Percentiles rank a stretch among this genome's conserved stretches.
Evolutionary conservation across 2,113 vertebrate genomes (phyloP).

Genomic region (Gobiocypris rarus): DNA sequence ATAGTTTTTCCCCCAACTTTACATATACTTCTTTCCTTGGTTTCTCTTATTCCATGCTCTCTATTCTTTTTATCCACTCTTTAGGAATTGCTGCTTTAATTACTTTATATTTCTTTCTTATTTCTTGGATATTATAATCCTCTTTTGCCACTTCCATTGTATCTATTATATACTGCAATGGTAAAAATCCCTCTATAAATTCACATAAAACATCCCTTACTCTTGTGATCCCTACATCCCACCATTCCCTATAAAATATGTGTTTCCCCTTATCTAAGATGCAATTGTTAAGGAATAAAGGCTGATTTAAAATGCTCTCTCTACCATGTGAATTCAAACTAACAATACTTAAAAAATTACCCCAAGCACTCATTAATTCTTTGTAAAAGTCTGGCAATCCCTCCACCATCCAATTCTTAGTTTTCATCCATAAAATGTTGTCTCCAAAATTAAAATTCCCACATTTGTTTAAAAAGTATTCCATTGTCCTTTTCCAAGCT

Average conservation of each 20-base stretch:
- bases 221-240: too few species aligned
- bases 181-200: too few species aligned
- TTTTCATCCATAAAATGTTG: neutral
- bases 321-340: neutral
- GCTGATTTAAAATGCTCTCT: neutral
- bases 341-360: too few species aligned
- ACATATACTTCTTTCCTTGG: neutral
- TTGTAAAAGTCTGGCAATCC: neutral
- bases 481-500: neutral
- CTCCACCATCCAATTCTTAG: neutral
- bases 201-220: too few species aligned
- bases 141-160: too few species aligned
- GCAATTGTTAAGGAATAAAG: neutral
- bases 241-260: neutral
- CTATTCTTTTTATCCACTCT: conserved; percentile 1
- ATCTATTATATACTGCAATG: too few species aligned
- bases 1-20: neutral
- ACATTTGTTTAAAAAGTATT: too few species aligned
- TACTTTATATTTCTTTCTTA: too few species aligned
- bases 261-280: too few species aligned
- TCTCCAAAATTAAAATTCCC: neutral
- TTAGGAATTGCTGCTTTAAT: too few species aligned
- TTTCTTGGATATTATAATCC: too few species aligned
- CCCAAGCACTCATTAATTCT: neutral
- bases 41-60: neutral